These are phyloP conservation scores for Prenolepis imparis DNA, from an alignment of 2,888 invertebrate species.

Conservation along the genomic window DNA sequence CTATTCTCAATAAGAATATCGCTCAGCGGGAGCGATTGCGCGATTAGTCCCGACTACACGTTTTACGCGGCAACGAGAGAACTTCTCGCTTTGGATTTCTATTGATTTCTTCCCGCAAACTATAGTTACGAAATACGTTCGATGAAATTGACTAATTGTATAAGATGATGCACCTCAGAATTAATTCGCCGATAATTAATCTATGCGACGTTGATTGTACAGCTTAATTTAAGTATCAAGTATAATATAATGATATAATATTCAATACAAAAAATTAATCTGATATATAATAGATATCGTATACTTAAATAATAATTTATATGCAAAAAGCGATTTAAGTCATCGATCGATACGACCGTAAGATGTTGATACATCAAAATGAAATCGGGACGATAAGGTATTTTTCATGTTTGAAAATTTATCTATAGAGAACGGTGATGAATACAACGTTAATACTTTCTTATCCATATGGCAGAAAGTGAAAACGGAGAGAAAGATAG, in stretches of 20 bases:
- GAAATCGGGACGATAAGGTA: constrained; percentile 62
- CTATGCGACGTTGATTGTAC: not conserved
- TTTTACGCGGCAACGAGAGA: constrained; percentile 42
- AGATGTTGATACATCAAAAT: constrained; percentile 61
- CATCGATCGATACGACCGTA: not conserved
- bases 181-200: not conserved
- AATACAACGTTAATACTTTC: constrained; percentile 82
- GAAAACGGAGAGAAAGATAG: constrained; percentile 51
- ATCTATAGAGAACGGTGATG: constrained; percentile 57
- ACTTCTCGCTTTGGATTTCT: constrained; percentile 36
- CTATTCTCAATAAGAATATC: constrained; percentile 78
- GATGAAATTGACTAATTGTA: not conserved
- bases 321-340: not conserved
- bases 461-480: constrained; percentile 69
- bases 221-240: not conserved
- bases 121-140: not conserved
- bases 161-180: not conserved
- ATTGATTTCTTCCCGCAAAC: constrained; percentile 30
- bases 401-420: constrained; percentile 82
- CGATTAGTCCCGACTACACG: constrained; percentile 61
- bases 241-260: not conserved
- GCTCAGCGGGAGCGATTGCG: constrained; percentile 73
- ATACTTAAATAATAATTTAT: not conserved
- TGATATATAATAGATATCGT: not conserved
- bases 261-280: not conserved